A percentile compares a stretch with the other conserved stretches of the same genome.
These are phyloP conservation scores for Papilio polyxenes DNA, from an alignment of 1,140 invertebrate genomes.

Conservation along the genomic window DNA sequence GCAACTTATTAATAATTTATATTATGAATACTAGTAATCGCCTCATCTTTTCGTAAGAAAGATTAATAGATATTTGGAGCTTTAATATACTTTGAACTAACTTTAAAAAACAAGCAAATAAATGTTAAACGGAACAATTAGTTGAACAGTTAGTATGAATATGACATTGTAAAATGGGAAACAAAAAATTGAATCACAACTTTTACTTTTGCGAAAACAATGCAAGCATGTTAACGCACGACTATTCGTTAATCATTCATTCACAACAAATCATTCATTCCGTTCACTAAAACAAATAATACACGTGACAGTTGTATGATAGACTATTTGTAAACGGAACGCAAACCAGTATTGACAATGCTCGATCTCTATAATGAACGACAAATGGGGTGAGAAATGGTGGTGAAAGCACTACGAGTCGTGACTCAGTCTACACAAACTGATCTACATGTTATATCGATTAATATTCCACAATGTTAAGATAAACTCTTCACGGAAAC, in stretches of 20 bases:
- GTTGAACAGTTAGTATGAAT: neutral
- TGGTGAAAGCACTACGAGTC: conserved; percentile 46
- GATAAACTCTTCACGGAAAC: neutral
- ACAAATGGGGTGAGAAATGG: conserved; percentile 46
- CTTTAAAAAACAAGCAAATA: neutral
- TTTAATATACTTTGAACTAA: neutral
- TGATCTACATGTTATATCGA: conserved; percentile 43
- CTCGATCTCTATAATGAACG: conserved; percentile 27
- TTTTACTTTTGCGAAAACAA: conserved; percentile 35
- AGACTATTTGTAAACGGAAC: conserved; percentile 32
- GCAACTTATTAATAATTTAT: too few relatives aligned
- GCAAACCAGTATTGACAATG: conserved; percentile 28
- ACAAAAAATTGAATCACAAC: neutral
- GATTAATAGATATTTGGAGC: neutral
- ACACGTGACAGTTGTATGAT: conserved; percentile 30
- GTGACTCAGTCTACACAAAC: conserved; percentile 40
- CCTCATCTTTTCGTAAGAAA: neutral
- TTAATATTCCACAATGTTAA: conserved; percentile 43
- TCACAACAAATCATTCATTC: conserved; percentile 9
- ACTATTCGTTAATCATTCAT: conserved; percentile 9
- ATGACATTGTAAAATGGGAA: neutral
- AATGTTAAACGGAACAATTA: neutral
- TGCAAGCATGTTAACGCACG: conserved; percentile 13
- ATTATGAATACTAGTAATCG: too few relatives aligned
- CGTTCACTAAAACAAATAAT: conserved; percentile 30